Base-by-base conservation (phyloP, 2,888 invertebrate genomes). In the Limulus polyphemus region DNA sequence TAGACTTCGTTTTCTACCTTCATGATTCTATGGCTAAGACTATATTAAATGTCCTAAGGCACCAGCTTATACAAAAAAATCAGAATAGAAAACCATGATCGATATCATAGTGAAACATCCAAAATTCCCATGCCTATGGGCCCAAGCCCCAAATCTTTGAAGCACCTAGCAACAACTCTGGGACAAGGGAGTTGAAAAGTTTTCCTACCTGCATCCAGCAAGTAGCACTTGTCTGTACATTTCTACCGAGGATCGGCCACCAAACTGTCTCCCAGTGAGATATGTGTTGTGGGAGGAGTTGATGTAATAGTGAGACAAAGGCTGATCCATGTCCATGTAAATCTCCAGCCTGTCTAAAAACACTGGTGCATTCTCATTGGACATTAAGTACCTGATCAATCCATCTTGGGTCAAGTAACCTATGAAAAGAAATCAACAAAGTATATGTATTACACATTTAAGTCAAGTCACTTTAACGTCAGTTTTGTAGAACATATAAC, bases 291-390 rank as follows among this genome's bases (percentile, higher is more conserved):
- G 95, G 66, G 93, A 94, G 65, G 94, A 95, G 81, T 99, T 99
- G 74, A 99, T 99, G 79, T 97, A 99, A 79, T 99, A 99, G 76
- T 99, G 98, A 11, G 93, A 87, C 60, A 99, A 77, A 0, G 99
- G 90, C 76, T 98, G 95, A 76, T 99, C 98, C 99, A 99, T 98
- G 69, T 99, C 98, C 76, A 80, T 80, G 72, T 80, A 80, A 73
- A 91, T 88, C 75, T 97, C 97, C 70, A 98, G 80, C n/a, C 97
- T 83, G 78, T 99, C 99, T 70, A 99, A 81, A 79, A 99, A 99
- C 68, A 99, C 98, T 0, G 99, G 98, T 0, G 98, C 95, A 79
- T 99, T 99, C 79, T 99, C 99, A 77, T 99, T 99, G 0, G 98
- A 98, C 95, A 99, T 99, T 69, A 99, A 83, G 80, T 98, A 99